A percentile compares a stretch with the other conserved stretches of the same genome.
These are phyloP conservation scores for Coptotermes formosanus DNA, from an alignment of 1,140 invertebrate genomes.

Conservation along the genomic window DNA sequence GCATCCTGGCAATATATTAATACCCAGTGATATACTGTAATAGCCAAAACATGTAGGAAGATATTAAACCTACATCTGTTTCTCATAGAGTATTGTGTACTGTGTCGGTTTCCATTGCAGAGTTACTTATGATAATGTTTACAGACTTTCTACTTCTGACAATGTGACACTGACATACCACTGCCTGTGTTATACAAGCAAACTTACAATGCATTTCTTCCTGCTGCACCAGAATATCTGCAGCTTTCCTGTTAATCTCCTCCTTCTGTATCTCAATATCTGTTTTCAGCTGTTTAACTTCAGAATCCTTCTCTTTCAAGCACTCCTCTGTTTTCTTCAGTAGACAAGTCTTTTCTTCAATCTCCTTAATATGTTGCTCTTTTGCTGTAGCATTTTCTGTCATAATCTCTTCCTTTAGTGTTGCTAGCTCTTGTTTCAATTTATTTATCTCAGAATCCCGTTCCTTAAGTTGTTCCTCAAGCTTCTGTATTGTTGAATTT, in stretches of 20 bases:
- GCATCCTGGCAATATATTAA: no score
- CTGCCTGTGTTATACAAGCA: no score
- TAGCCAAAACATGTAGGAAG: no score
- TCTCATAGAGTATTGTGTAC: no score
- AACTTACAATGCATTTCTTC: constrained; percentile 46
- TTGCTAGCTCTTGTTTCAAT: constrained; percentile 45
- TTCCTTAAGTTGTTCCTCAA: constrained; percentile 48
- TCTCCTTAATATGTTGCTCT: constrained; percentile 23
- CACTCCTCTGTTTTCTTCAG: background rate
- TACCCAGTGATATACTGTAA: no score
- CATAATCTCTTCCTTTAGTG: constrained; percentile 25
- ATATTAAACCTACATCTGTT: no score
- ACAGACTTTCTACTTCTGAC: no score
- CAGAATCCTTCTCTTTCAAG: constrained; percentile 40
- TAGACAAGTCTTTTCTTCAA: constrained; percentile 26
- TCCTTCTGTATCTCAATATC: constrained; percentile 42
- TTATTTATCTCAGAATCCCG: constrained; percentile 53
- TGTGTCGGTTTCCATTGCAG: no score
- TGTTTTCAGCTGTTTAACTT: constrained; percentile 43
- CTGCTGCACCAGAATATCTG: constrained; percentile 48
- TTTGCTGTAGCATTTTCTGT: constrained; percentile 5
- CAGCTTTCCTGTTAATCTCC: constrained; percentile 45
- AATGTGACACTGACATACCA: no score
- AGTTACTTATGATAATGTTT: no score
- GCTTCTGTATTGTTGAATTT: constrained; percentile 40